Evolutionary conservation across 1,140 invertebrate genomes (phyloP).

Genomic region (Bombus sylvicola): DNA sequence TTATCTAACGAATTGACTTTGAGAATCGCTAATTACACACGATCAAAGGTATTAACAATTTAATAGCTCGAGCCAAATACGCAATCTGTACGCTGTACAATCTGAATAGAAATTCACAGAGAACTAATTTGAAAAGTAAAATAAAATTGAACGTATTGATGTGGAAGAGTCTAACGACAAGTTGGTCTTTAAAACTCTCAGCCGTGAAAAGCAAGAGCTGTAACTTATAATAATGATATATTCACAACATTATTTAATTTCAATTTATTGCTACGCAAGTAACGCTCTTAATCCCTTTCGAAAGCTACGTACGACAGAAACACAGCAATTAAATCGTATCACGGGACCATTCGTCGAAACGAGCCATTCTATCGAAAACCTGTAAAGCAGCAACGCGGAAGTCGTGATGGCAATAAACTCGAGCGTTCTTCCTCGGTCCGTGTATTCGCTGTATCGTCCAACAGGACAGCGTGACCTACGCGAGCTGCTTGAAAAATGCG

Average conservation of each 20-base stretch:
- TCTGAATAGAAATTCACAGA: neutral
- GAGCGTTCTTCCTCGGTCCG: constrained; percentile 5
- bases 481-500: constrained; percentile 18
- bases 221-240: no score
- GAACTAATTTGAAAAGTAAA: neutral
- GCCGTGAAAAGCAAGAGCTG: no score
- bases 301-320: neutral
- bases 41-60: no score
- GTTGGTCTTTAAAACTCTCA: no score
- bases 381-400: constrained; percentile 38
- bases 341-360: neutral
- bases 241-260: no score
- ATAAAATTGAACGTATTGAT: no score
- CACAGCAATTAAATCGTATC: neutral
- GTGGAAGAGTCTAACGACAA: no score
- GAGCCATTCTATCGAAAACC: constrained; percentile 23
- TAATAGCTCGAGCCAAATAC: neutral
- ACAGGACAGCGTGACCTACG: constrained; percentile 24
- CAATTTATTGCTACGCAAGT: neutral
- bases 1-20: neutral
- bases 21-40: no score
- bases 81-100: neutral
- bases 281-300: neutral
- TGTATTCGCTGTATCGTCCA: constrained; percentile 4
- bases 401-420: constrained; percentile 40